These are phyloP conservation scores for Scatophagus argus DNA, from an alignment of 2,113 vertebrate genomes.

Conservation along the genomic window DNA sequence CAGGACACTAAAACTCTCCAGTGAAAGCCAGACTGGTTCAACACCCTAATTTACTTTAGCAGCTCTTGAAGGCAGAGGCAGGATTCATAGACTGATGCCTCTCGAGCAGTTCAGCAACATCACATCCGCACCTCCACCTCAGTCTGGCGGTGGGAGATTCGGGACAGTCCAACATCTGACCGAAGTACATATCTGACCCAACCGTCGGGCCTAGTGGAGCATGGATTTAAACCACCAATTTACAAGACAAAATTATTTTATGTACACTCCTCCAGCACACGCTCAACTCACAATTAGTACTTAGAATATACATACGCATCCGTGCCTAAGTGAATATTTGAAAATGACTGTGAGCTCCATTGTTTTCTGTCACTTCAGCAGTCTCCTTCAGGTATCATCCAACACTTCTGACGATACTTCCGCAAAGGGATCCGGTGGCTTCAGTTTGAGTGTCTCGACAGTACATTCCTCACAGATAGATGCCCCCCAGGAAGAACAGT, in stretches of 20 bases:
- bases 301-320: conserved; percentile 61
- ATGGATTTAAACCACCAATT: conserved; percentile 53
- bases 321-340: conserved; percentile 42
- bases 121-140: conserved; percentile 15
- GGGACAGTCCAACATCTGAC: conserved; percentile 5
- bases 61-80: conserved; percentile 46
- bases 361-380: background rate
- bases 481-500: background rate
- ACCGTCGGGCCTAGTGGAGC: conserved; percentile 26
- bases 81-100: background rate
- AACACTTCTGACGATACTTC: background rate
- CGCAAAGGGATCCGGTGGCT: conserved; percentile 40
- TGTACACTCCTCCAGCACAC: conserved; percentile 55
- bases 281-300: conserved; percentile 54
- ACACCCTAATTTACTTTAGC: conserved; percentile 13
- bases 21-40: conserved; percentile 36
- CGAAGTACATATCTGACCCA: conserved; percentile 14
- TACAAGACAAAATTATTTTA: conserved; percentile 54
- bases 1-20: conserved; percentile 21
- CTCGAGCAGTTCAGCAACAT: conserved; percentile 8
- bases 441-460: conserved; percentile 36
- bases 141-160: background rate
- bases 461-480: conserved; percentile 51
- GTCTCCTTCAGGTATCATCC: background rate
- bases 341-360: conserved; percentile 19